phyloP scores from a whole-genome alignment of 2,888 invertebrate genomes.

The Nomada goodeniana region DNA sequence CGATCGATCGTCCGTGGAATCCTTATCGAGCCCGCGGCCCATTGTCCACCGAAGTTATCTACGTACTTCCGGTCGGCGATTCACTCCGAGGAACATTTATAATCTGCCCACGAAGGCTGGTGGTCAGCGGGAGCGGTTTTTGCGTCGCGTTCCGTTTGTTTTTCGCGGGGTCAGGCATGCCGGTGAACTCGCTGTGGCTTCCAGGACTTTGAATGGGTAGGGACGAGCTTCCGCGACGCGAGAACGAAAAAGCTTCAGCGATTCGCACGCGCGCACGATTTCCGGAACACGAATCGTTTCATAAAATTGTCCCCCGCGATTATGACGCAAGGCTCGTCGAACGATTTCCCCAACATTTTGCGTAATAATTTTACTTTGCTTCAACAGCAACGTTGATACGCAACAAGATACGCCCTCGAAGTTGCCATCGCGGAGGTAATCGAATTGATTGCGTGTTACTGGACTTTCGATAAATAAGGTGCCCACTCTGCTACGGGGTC shows the following conservation, averaged over 20 bases:
- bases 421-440: not conserved
- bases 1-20: constrained; percentile 48
- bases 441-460: constrained; percentile 54
- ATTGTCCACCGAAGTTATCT: constrained; percentile 54
- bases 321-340: constrained; percentile 29
- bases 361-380: constrained; percentile 37
- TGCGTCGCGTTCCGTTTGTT: constrained; percentile 10
- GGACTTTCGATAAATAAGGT: constrained; percentile 45
- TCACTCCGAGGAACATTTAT: constrained; percentile 28
- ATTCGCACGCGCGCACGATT: not conserved
- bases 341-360: constrained; percentile 29
- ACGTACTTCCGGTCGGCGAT: constrained; percentile 43
- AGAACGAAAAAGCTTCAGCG: no score
- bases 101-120: constrained; percentile 26
- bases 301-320: constrained; percentile 37
- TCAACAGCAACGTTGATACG: not conserved
- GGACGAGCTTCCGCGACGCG: not conserved
- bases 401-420: not conserved
- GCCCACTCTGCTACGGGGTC: not conserved
- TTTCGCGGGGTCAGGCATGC: not conserved
- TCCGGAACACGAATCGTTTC: constrained; percentile 19
- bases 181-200: not conserved
- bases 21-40: constrained; percentile 52
- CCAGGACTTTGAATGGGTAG: not conserved
- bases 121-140: constrained; percentile 13